These are phyloP conservation scores for Callaeas wilsoni DNA, from an alignment of 2,113 vertebrate genomes.

Conservation along the genomic window DNA sequence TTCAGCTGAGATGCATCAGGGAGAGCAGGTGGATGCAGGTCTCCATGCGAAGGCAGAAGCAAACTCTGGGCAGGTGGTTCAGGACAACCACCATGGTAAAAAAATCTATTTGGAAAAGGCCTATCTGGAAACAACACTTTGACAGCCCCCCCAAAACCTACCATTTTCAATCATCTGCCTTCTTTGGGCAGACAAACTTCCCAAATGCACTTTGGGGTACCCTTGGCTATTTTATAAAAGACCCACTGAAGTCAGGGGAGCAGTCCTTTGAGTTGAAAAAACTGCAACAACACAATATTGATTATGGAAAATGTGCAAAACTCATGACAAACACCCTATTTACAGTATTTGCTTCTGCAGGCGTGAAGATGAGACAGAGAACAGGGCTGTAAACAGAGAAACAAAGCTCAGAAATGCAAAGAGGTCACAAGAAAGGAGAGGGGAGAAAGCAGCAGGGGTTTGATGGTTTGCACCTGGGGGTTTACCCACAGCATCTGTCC, in stretches of 20 bases:
- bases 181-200: neutral
- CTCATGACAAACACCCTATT: neutral
- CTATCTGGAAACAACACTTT: neutral
- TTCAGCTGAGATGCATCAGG: neutral
- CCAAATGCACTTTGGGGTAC: neutral
- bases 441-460: neutral
- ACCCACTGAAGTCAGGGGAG: neutral
- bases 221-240: neutral
- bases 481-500: neutral
- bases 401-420: neutral
- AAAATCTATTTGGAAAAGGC: neutral
- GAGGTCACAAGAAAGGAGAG: neutral
- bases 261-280: neutral
- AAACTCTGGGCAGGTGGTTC: neutral
- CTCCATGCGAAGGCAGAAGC: neutral
- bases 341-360: neutral
- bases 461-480: neutral
- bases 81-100: neutral
- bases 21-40: neutral
- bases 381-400: neutral
- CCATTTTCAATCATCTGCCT: neutral
- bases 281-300: neutral
- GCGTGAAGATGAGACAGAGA: accelerated
- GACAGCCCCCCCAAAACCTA: accelerated
- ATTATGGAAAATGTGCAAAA: neutral